phyloP scores from a whole-genome alignment of 2,113 vertebrate species.

The Craseonycteris thonglongyai region DNA sequence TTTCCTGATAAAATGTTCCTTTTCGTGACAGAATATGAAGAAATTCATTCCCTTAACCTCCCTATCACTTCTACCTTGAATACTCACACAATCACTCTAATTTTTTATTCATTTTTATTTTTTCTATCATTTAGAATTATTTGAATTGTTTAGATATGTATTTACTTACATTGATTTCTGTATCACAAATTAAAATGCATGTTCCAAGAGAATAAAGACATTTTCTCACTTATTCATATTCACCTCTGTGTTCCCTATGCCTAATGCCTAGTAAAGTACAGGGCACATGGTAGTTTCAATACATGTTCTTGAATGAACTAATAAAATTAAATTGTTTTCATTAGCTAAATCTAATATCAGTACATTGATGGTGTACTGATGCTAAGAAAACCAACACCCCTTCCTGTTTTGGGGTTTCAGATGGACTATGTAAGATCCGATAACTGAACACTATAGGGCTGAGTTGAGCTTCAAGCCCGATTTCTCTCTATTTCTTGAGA shows the following conservation, averaged over 20 bases:
- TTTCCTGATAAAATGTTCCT: neutral
- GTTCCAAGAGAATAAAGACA: neutral
- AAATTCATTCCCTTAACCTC: neutral
- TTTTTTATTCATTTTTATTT: neutral
- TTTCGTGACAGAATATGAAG: neutral
- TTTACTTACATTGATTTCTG: neutral
- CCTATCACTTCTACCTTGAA: neutral
- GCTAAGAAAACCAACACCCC: neutral
- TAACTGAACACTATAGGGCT: accelerated
- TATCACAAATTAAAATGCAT: neutral
- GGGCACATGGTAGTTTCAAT: neutral
- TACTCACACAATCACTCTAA: neutral
- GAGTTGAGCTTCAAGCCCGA: neutral
- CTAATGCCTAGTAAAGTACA: neutral
- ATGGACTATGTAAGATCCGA: neutral
- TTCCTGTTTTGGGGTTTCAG: neutral
- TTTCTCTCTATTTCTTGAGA: neutral
- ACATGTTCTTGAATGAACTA: neutral
- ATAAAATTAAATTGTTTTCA: neutral
- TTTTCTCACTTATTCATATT: neutral
- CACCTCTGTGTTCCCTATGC: neutral
- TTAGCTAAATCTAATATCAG: neutral
- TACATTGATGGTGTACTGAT: neutral
- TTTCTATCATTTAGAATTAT: neutral
- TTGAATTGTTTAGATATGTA: neutral